These are phyloP conservation scores for Camelus bactrianus DNA, from an alignment of 2,113 vertebrate genomes.

Conservation along the genomic window DNA sequence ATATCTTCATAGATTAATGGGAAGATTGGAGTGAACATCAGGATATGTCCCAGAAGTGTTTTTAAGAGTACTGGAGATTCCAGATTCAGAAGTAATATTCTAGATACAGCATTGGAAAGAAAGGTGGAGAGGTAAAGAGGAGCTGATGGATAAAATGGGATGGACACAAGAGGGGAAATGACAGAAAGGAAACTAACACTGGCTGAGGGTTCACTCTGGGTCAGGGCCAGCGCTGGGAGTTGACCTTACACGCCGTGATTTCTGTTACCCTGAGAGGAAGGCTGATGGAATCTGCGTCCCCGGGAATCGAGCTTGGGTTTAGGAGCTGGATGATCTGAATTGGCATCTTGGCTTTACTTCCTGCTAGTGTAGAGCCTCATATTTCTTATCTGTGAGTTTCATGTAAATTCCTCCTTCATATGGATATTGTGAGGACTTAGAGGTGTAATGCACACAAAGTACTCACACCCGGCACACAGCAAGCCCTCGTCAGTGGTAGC, in stretches of 20 bases:
- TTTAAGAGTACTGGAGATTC: background rate
- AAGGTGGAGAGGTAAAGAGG: background rate
- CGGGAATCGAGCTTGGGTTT: background rate
- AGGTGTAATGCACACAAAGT: background rate
- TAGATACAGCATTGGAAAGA: background rate
- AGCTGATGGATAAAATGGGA: background rate
- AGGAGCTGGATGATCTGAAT: background rate
- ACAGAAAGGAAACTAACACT: background rate
- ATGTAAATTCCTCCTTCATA: background rate
- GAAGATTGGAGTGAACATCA: background rate
- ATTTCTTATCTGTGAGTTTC: background rate
- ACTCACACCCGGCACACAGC: background rate
- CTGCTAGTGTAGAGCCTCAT: background rate
- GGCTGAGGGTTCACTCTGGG: accelerated
- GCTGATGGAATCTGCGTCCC: background rate
- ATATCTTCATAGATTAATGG: background rate
- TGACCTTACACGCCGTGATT: background rate
- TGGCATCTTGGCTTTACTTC: background rate
- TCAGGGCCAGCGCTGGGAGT: background rate
- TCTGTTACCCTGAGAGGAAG: background rate
- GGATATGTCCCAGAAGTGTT: background rate
- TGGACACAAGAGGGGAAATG: too few relatives aligned
- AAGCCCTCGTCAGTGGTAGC: background rate
- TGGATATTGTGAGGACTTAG: background rate
- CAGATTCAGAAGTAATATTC: background rate